Evolutionary conservation across 2,797 vertebrate genomes (phyloP), one percentile per base, ranked within the genome.

Genomic region (Onychomys arenicola): DNA sequence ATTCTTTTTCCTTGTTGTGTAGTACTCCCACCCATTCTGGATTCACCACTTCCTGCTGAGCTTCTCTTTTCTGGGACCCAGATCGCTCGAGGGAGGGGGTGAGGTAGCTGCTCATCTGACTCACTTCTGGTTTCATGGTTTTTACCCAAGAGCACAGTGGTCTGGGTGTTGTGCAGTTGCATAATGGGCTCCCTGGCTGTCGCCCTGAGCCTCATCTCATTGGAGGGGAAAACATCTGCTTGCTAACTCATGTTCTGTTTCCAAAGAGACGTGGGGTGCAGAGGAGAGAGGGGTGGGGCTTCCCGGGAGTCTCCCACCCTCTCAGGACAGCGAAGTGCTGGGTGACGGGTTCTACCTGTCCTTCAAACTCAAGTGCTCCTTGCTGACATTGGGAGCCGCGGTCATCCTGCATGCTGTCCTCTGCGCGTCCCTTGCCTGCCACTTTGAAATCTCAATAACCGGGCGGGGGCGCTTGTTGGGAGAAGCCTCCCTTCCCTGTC

Each of bases 401-500:
- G 84, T 88, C 49, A 84, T 87, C 77, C 80, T 59, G 55, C 40
- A 0, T 25, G 65, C 65, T n/a, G 96, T 96, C 96, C 96, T 97
- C 93, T 89, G 1, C 0, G 2, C 11, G 75, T 94, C 96, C 96
- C 97, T 94, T 93, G 82, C 63, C 63, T 11, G 81, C 85, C 71
- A 16, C 97, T 95, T 94, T 94, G 96, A 95, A 94, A 96, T 95
- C 96, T 97, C 96, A 97, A 96, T 97, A 97, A 94, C 81, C 2
- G 1, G 43, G 91, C 80, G 14, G 52, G 2, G 55, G 2, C 80
- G 32, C 55, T 25, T 57, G 87, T 67, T n/a, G 94, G 90, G 86
- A 94, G 95, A 90, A 5, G 69, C 82, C 55, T 87, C 55, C 90
- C 61, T 73, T 69, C 46, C 40, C 88, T 0, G 1, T 57, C 19